phyloP scores from a whole-genome alignment of 1,140 invertebrate genomes.

The Paramacrobiotus metropolitanus region DNA sequence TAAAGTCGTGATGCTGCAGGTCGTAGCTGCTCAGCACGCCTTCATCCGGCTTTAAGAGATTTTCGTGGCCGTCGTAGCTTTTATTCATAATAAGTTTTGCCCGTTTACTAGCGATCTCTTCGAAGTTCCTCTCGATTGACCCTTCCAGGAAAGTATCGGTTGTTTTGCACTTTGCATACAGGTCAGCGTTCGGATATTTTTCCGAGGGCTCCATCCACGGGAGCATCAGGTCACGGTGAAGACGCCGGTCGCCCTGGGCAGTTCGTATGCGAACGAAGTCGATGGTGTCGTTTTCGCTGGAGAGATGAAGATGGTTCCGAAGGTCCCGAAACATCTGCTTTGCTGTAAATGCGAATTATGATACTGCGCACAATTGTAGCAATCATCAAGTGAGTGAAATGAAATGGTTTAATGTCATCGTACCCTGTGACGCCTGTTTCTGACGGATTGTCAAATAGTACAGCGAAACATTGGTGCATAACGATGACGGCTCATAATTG shows the following conservation, averaged over 20 bases:
- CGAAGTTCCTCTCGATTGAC: no score
- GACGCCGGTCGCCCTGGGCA: neutral
- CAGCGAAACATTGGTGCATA: neutral
- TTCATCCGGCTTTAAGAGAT: no score
- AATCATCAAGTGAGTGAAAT: no score
- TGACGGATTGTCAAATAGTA: neutral
- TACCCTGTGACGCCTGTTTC: neutral
- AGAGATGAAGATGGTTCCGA: neutral
- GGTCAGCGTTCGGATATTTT: neutral
- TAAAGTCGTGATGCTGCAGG: neutral
- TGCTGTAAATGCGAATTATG: neutral
- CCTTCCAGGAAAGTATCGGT: no score
- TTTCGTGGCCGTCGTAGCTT: no score
- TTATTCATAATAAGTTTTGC: no score
- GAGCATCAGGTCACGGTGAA: neutral
- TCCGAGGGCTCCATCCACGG: conserved; percentile 1
- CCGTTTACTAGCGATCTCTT: no score
- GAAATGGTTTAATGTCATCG: neutral
- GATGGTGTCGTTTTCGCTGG: neutral
- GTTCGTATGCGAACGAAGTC: neutral
- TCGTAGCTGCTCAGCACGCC: neutral
- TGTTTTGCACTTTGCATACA: neutral
- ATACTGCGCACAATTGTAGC: no score
- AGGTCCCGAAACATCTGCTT: neutral
- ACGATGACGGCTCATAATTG: neutral